Conservation (phyloP, 2,797 vertebrate genomes). For the Myiotriccus ornatus region DNA sequence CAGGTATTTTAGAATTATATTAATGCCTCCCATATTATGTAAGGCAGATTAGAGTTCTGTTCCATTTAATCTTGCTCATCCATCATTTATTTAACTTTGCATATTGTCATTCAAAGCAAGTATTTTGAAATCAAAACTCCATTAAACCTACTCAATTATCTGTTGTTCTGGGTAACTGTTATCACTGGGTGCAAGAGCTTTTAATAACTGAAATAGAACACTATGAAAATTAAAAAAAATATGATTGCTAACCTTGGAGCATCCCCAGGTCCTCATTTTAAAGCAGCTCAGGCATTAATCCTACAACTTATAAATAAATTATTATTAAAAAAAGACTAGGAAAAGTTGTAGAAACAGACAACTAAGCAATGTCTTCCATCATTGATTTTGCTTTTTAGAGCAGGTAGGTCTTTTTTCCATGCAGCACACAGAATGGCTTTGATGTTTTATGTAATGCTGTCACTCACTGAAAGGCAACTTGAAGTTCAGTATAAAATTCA, state of each 20-base stretch:
- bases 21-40: slow-evolving; percentile 8
- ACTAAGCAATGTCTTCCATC: slow-evolving; percentile 12
- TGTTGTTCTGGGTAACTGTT: slow-evolving; percentile 28
- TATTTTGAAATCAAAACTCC: slow-evolving; percentile 45
- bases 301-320: not conserved
- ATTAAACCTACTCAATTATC: slow-evolving; percentile 47
- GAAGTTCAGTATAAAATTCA: not conserved
- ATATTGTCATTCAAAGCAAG: slow-evolving; percentile 41
- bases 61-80: slow-evolving; percentile 45
- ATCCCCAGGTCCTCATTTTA: not conserved
- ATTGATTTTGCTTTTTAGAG: not conserved
- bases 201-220: slow-evolving; percentile 37
- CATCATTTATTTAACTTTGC: slow-evolving; percentile 51
- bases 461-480: not conserved
- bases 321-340: not conserved
- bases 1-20: slow-evolving; percentile 26
- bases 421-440: not conserved
- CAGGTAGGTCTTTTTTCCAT: not conserved
- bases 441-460: slow-evolving; percentile 17
- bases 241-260: slow-evolving; percentile 8
- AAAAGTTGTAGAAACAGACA: slow-evolving; percentile 20
- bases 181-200: not conserved
- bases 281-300: slow-evolving; percentile 22
- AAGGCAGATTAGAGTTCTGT: slow-evolving; percentile 38
- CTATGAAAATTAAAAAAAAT: slow-evolving; percentile 1